Percentiles rank a stretch among this genome's conserved stretches.
These are phyloP conservation scores for Zhengitettix transpicula DNA, from an alignment of 2,888 invertebrate species.

Conservation along the genomic window DNA sequence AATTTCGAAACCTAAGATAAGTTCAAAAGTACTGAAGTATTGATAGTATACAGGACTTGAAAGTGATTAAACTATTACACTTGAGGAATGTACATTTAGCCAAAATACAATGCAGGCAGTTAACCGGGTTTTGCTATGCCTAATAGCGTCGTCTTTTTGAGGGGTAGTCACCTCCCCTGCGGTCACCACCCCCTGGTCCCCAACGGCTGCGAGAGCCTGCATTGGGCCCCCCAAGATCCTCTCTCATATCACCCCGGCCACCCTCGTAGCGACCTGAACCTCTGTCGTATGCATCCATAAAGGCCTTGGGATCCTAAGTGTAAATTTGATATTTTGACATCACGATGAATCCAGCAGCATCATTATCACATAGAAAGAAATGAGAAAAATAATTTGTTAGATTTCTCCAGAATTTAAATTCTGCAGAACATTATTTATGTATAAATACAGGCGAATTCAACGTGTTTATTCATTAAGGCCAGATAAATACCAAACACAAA, in stretches of 20 bases:
- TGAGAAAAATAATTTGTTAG: conserved; percentile 20
- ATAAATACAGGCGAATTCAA: too few relatives aligned
- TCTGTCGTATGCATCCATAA: conserved; percentile 26
- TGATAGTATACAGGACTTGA: too few relatives aligned
- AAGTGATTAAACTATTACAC: too few relatives aligned
- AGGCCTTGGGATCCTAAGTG: conserved; percentile 28
- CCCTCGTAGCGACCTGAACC: conserved; percentile 15
- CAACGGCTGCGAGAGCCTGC: conserved; percentile 9
- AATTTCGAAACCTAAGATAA: too few relatives aligned
- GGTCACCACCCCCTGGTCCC: conserved; percentile 15
- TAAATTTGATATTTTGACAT: conserved; percentile 5
- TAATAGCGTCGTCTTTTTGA: conserved; percentile 43
- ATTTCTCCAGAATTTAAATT: too few relatives aligned
- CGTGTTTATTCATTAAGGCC: too few relatives aligned
- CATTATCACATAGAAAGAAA: conserved; percentile 29
- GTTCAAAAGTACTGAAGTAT: too few relatives aligned
- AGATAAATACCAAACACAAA: too few relatives aligned
- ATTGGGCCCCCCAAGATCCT: conserved; percentile 10
- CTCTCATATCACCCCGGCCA: conserved; percentile 22
- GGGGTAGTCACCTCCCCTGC: conserved; percentile 32
- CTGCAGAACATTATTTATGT: too few relatives aligned
- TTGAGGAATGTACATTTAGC: too few relatives aligned
- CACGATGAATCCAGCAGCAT: conserved; percentile 7
- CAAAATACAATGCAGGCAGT: too few relatives aligned
- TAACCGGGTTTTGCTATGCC: background rate